Base-by-base conservation (phyloP, 2,113 vertebrate species). In the Zapus hudsonius region DNA sequence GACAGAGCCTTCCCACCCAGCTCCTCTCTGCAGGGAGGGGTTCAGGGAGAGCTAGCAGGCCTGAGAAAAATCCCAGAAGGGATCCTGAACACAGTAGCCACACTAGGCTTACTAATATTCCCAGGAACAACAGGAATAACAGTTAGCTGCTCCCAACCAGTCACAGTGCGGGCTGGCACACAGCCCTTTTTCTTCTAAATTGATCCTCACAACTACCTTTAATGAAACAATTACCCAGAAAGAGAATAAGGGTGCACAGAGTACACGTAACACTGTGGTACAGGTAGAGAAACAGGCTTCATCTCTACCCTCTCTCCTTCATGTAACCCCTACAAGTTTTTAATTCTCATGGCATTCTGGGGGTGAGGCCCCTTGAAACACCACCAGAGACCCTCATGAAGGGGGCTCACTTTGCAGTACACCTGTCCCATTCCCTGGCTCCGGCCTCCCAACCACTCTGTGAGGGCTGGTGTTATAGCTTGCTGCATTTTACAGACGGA, bases 11-110 rank as follows among this genome's bases (percentile, higher is more conserved):
- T 44, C 57, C 55, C 6, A 9, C 36, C 33, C 73, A 40, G 70
- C 33, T 85, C 19, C 20, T 74, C 73, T 78, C 64, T 61, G 84
- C 61, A 63, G 52, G 55, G 64, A 66, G 64, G 11, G 1, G n/a
- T 12, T 12, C 36, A n/a, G 17, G 82, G 83, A 38, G n/a, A 70
- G 20, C 23, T 6, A 59, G 36, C 27, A 33, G 75, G 47, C 27
- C 42, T 70, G 47, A 89, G 72, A 84, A 73, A 52, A 87, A 59
- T 67, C 61, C 91, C 93, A 81, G 80, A 85, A 70, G 91, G 81
- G 52, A 70, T 31, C 55, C 52, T 87, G 27, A 66, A 42, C 7
- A 52, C 87, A 47, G 64, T 31, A 47, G 52, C 42, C 52, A 79
- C 85, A 31, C 11, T 55, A 16, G 79, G 84, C 42, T 61, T 42